Base-by-base conservation (phyloP, 2,888 invertebrate genomes). In the Pyrgus malvae region DNA sequence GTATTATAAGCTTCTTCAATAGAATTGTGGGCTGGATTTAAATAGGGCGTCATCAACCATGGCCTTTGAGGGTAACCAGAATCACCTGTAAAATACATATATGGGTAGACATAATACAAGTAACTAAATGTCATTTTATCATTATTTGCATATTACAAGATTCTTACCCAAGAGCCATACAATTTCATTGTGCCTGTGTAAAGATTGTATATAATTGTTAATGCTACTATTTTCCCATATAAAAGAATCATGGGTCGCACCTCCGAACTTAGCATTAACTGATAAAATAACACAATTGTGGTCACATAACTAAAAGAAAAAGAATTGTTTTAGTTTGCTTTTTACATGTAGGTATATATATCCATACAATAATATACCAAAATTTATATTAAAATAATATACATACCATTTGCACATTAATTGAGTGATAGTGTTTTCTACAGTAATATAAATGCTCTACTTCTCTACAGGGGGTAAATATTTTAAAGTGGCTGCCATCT, bases 401-500 rank as follows among this genome's bases (percentile, higher is more conserved):
- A 31, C 11, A 4, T 21, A 66, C 66, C 61, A 65, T 63, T 62
- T 64, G 62, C 1, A 63, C 63, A 63, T 67, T 66, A 1, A 66
- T n/a, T 1, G 65, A 65, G 54, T 66, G 57, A 38, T 55, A 65
- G 14, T 62, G 58, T 38, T 66, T n/a, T n/a, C n/a, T n/a, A n/a
- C n/a, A n/a, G n/a, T n/a, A n/a, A n/a, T n/a, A n/a, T n/a, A n/a
- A n/a, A 45, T 61, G 62, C 42, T 60, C 59, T 3, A 41, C 51
- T 25, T 56, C 57, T 37, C 14, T 51, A 7, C 3, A 7, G 5
- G 59, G 62, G 1, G 7, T 17, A 57, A 58, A 42, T 48, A 58
- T 63, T 50, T 14, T 44, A 46, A 57, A 61, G 29, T 58, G 57
- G n/a, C 55, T 50, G 7, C 51, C 54, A 57, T 59, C 60, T 35